Base-by-base conservation (phyloP, 2,888 invertebrate genomes). In the Ophraella communa region DNA sequence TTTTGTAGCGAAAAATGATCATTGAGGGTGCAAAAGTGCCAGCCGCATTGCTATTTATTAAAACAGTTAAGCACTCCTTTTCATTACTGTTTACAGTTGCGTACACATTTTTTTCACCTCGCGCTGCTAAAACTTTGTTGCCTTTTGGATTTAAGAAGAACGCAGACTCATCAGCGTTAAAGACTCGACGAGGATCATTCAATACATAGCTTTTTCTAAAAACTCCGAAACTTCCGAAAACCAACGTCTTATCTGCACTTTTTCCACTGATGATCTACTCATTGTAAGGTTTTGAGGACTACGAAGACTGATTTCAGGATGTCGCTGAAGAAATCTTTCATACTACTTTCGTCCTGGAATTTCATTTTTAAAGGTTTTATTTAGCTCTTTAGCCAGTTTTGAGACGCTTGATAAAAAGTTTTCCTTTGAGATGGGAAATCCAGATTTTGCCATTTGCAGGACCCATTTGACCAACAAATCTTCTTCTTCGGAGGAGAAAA, bases 141-240 rank as follows among this genome's bases (percentile, higher is more conserved):
- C 56, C 42, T 27, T 56, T 56, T 44, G 56, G 56, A 27, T 61
- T 61, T 53, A 53, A 62, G 14, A 54, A 62, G 33, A 62, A 35
- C 18, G 54, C 54, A 45, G 61, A 54, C 24, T 54, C 54, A 23
- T 61, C 61, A 24, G 54, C 61, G 54, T 54, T 61, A 45, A 54
- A 61, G n/a, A 61, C 35, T 44, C 54, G 44, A 33, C 35, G 24
- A 21, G 60, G 42, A 61, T 61, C 52, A 27, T 53, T 42, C 17
- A 61, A 44, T 39, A 61, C 33, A 53, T 39, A 53, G 17, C 30
- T 24, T 44, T 14, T 27, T 60, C 30, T 33, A 61, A 47, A 35
- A 21, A 61, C 20, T 53, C 54, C 4, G 17, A 49, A 33, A 61
- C 33, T 54, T 61, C 54, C 10, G 11, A n/a, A 44, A 55, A 55